Conservation (phyloP, 2,113 vertebrate genomes). For the Steatornis caripensis region DNA sequence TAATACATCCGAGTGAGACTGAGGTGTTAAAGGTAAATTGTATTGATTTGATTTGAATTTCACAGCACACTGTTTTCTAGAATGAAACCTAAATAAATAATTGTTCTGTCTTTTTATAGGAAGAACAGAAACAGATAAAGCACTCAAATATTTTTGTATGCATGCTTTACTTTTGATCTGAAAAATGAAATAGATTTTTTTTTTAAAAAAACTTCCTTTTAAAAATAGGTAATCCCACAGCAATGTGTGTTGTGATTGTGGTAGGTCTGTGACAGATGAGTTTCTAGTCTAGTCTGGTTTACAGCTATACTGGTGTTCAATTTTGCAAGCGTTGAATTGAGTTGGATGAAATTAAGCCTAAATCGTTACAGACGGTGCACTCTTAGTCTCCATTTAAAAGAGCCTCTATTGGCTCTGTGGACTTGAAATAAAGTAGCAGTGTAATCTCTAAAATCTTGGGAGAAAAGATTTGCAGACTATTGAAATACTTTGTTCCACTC, state of each 20-base stretch:
- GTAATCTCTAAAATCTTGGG: not conserved
- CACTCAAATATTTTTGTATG: not conserved
- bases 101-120: not conserved
- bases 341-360: not conserved
- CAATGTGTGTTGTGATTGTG: not conserved
- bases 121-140: not conserved
- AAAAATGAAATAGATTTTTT: not conserved
- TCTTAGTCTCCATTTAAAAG: constrained; percentile 2
- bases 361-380: not conserved
- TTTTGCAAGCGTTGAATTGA: not conserved
- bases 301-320: not conserved
- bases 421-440: not conserved
- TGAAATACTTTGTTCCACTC: not conserved
- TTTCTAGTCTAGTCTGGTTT: not conserved
- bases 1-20: not conserved
- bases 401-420: not conserved
- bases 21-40: not conserved
- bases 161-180: not conserved
- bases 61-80: not conserved
- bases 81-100: not conserved
- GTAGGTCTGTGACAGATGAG: not conserved
- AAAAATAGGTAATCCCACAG: not conserved
- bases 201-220: not conserved
- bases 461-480: not conserved
- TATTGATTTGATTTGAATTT: not conserved